Evolutionary conservation across 2,797 vertebrate species (phyloP), one percentile per base, ranked within the genome.

Genomic region (Enteromius afrohamiltoni): DNA sequence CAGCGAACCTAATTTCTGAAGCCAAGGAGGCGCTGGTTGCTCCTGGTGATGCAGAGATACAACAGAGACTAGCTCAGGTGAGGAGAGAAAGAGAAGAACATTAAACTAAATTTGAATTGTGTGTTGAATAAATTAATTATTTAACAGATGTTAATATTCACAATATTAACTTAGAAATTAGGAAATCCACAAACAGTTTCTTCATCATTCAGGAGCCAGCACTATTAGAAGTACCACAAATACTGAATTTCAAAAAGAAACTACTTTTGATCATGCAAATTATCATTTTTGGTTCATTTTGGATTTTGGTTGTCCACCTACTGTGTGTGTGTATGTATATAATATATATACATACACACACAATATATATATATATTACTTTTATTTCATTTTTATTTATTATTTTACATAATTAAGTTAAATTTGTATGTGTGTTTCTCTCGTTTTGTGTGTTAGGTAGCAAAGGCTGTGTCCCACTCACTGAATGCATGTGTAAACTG

Each of bases 401-500:
- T 42, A 10, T 42, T 47, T 47, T 47, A 47, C 49, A 51, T 51
- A 49, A 49, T 49, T 49, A 51, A 51, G 49, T 6, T 19, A 21
- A 51, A 51, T 51, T 7, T 51, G 7, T 51, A 51, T n/a, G 16
- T 49, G 1, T 19, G 6, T 83, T 3, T 47, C 13, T 68, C 8
- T 51, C 21, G 40, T 69, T 81, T 67, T 0, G 37, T 76, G 78
- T 88, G 92, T 49, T 88, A 99, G 98, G 97, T 99, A 88, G 98
- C 97, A 85, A 99, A 98, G 92, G 96, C 97, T 0, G 98, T 99
- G 74, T 99, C 98, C 0, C 97, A 98, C 91, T 99, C 98, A 2
- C 89, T 99, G 90, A 99, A 98, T 88, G 98, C 97, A 90, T 99
- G 98, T 0, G 98, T 99, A 82, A 99, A 99, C 88, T 99, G 97